Conservation (phyloP, 2,797 vertebrate genomes). For the Pampus argenteus region DNA sequence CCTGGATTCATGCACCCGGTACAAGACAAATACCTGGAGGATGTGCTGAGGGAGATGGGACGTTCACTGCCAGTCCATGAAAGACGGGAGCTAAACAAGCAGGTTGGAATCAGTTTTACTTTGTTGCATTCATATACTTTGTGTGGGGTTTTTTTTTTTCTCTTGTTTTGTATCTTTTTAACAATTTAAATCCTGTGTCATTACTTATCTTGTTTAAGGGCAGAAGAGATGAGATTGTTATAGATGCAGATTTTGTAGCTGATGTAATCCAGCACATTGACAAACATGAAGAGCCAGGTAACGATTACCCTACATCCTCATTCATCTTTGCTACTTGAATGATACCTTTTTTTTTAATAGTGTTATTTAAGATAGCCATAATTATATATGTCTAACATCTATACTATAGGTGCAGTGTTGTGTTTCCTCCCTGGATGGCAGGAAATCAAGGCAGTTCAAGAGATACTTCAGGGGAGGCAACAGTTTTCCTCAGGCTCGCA, state of each 20-base stretch:
- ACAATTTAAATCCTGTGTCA: not conserved
- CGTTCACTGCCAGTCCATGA: constrained; percentile 14
- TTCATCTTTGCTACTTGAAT: not conserved
- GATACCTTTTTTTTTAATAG: not conserved
- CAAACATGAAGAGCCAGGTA: constrained; percentile 89
- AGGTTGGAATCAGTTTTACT: constrained; percentile 48
- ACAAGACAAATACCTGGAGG: constrained; percentile 90
- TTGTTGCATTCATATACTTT: not conserved
- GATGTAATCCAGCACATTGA: constrained; percentile 93
- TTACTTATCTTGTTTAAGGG: constrained; percentile 45
- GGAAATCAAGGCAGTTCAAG: constrained; percentile 93
- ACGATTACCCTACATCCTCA: not conserved
- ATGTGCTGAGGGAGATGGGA: constrained; percentile 90
- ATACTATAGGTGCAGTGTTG: constrained; percentile 90
- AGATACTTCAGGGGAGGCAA: constrained; percentile 86
- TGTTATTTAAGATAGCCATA: not conserved
- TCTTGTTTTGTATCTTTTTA: not conserved
- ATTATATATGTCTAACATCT: not conserved
- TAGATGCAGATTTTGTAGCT: constrained; percentile 89
- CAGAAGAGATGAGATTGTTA: constrained; percentile 80
- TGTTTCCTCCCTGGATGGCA: constrained; percentile 99
- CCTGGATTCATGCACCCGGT: constrained; percentile 98
- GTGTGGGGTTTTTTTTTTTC: not conserved
- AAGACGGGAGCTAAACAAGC: rapidly evolving
- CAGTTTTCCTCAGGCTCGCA: constrained; percentile 84